Conservation (phyloP, 2,888 invertebrate species). For the Ischnus inquisitorius region DNA sequence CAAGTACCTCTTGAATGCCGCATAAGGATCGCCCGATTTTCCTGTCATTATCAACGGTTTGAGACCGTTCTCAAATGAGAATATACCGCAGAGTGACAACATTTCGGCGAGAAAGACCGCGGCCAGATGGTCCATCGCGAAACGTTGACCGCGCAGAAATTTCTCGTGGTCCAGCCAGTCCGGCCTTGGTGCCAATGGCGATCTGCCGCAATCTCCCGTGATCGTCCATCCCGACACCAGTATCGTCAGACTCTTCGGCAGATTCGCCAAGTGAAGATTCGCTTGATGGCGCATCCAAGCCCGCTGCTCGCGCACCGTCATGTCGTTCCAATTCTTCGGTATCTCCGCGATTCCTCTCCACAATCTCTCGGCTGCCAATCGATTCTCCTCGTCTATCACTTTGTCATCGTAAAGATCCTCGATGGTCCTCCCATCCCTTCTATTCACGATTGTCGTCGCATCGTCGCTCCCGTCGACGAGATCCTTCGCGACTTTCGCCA, state of each 20-base stretch:
- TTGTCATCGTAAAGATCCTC: slow-evolving; percentile 5
- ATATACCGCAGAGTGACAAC: slow-evolving; percentile 83
- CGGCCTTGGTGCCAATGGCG: slow-evolving; percentile 77
- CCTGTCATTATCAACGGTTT: slow-evolving; percentile 85
- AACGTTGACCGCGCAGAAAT: slow-evolving; percentile 85
- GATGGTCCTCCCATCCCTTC: no score
- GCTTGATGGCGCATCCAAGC: slow-evolving; percentile 33
- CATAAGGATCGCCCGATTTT: slow-evolving; percentile 85
- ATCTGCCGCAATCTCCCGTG: slow-evolving; percentile 75
- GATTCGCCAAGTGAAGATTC: not conserved
- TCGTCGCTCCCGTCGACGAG: not conserved
- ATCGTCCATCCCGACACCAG: slow-evolving; percentile 47
- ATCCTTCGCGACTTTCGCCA: not conserved
- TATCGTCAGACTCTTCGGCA: slow-evolving; percentile 61
- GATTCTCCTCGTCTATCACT: slow-evolving; percentile 5
- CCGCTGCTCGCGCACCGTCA: slow-evolving; percentile 57
- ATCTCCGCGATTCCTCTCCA: slow-evolving; percentile 8
- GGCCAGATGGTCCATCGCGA: slow-evolving; percentile 84
- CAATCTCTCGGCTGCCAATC: slow-evolving; percentile 1
- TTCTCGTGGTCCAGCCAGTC: slow-evolving; percentile 85
- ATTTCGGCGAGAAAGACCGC: slow-evolving; percentile 82
- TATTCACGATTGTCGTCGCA: not conserved
- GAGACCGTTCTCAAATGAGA: slow-evolving; percentile 84
- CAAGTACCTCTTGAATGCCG: slow-evolving; percentile 85
- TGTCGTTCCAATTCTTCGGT: slow-evolving; percentile 56